A percentile compares a stretch with the other conserved stretches of the same genome.
phyloP scores from a whole-genome alignment of 2,888 invertebrate genomes.

The Pristionchus exspectatus region DNA sequence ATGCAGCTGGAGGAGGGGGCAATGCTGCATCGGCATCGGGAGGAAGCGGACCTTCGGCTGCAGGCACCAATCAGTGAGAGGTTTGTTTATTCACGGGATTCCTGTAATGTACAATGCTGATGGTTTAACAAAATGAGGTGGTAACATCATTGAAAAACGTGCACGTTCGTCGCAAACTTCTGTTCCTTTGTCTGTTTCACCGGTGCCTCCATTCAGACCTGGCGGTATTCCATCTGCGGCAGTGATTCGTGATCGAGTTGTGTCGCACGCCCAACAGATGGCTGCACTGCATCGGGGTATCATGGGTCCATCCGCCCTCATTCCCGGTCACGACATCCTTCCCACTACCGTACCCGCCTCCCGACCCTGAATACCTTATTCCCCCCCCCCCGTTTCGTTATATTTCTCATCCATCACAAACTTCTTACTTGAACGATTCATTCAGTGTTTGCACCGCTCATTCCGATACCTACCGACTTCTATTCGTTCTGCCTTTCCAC shows the following conservation, averaged over 20 bases:
- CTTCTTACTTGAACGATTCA: constrained; percentile 41
- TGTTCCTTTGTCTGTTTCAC: not conserved
- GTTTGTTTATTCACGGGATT: not conserved
- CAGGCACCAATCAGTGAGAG: constrained; percentile 43
- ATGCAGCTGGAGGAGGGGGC: constrained; percentile 12
- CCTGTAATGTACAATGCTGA: no score
- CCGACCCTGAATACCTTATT: not conserved
- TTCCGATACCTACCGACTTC: constrained; percentile 15
- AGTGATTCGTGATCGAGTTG: not conserved
- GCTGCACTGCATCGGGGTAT: constrained; percentile 3
- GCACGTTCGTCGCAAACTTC: no score
- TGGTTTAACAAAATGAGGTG: no score
- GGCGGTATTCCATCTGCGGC: not conserved
- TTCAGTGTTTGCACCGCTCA: constrained; percentile 14
- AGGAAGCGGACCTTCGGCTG: not conserved
- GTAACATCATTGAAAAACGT: no score
- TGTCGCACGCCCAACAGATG: constrained; percentile 6
- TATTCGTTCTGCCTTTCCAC: not conserved
- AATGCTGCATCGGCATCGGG: not conserved
- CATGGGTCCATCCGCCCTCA: constrained; percentile 27
- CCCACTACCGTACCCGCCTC: not conserved
- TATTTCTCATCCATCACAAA: not conserved
- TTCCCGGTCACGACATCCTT: not conserved
- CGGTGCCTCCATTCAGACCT: not conserved
- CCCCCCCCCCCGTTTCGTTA: constrained; percentile 1